Percentiles rank a stretch among this genome's conserved stretches.
phyloP scores from a whole-genome alignment of 1,140 invertebrate genomes.

The Sinella curviseta region DNA sequence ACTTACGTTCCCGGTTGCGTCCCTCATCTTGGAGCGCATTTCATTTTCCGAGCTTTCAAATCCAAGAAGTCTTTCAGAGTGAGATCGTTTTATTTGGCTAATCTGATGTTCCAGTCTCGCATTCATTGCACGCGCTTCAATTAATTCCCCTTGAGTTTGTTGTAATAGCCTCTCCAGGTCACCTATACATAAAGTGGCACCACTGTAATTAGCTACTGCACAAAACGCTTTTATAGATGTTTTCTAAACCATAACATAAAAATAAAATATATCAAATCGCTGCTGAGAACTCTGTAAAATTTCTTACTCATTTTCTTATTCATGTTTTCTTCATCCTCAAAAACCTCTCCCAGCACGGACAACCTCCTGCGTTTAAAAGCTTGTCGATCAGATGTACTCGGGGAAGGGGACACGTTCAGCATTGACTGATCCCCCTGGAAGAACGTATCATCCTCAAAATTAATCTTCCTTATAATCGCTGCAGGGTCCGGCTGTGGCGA shows the following conservation, averaged over 20 bases:
- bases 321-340: constrained; percentile 36
- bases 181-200: constrained; percentile 29
- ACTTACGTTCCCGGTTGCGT: constrained; percentile 31
- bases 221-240: not conserved
- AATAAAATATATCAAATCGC: not conserved
- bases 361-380: not conserved
- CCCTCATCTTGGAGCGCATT: constrained; percentile 13
- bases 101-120: constrained; percentile 44
- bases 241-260: no score
- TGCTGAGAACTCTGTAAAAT: no score
- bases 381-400: not conserved
- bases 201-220: not conserved
- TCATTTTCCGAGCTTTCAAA: constrained; percentile 33
- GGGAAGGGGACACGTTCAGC: constrained; percentile 28
- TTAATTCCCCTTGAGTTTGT: constrained; percentile 42
- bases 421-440: constrained; percentile 33
- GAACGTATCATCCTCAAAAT: constrained; percentile 44
- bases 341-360: constrained; percentile 15
- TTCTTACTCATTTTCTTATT: constrained; percentile 37
- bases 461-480: constrained; percentile 17
- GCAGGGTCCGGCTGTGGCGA: not conserved
- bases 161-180: constrained; percentile 40
- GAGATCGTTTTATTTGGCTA: constrained; percentile 10
- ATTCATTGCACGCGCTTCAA: constrained; percentile 33
- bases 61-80: constrained; percentile 33